A percentile compares a stretch with the other conserved stretches of the same genome.
These are phyloP conservation scores for Polypedilum pembai DNA, from an alignment of 1,140 invertebrate species.

Conservation along the genomic window DNA sequence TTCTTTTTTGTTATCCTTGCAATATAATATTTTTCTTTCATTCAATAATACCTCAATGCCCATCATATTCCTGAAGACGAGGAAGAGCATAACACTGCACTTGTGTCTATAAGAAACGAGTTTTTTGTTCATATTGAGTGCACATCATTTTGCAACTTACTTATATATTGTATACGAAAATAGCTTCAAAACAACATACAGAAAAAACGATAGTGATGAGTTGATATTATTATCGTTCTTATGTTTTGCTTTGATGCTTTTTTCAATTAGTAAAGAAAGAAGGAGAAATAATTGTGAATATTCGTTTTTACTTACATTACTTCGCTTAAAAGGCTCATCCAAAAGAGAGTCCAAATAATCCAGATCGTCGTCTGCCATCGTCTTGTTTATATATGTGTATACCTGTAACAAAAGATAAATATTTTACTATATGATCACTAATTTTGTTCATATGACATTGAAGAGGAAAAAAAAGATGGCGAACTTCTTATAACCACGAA, in stretches of 20 bases:
- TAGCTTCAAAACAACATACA: no score
- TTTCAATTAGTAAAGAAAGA: not conserved
- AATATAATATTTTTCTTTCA: not conserved
- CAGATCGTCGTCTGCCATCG: not conserved
- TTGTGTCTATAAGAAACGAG: constrained; percentile 26
- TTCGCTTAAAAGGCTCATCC: not conserved
- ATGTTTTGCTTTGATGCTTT: no score
- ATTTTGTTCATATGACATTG: not conserved
- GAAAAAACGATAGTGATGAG: no score
- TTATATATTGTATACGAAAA: not conserved
- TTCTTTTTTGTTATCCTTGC: no score
- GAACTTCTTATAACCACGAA: no score
- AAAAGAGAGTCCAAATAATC: not conserved
- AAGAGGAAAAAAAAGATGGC: no score
- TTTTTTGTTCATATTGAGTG: constrained; percentile 22
- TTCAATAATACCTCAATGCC: constrained; percentile 20
- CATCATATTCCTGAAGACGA: constrained; percentile 10
- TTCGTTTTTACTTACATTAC: not conserved
- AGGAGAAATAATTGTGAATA: not conserved
- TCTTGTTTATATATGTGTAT: not conserved
- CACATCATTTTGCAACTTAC: not conserved
- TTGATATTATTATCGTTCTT: no score
- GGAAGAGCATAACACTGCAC: constrained; percentile 20
- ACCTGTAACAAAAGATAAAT: not conserved
- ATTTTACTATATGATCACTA: not conserved